These are phyloP conservation scores for Podarcis raffonei DNA, from an alignment of 2,113 vertebrate species.

Conservation along the genomic window DNA sequence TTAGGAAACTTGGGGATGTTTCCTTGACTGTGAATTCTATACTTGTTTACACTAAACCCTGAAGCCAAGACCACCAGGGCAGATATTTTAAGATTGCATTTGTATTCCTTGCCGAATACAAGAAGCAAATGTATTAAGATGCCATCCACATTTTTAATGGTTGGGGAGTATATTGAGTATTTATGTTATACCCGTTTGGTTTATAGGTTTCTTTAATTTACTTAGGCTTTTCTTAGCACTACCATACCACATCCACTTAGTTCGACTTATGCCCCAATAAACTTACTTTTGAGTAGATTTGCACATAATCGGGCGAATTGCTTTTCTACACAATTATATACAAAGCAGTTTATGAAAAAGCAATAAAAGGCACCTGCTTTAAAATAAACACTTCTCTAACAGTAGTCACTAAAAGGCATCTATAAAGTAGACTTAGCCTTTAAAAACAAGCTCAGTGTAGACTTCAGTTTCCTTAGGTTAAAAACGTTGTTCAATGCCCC, in stretches of 20 bases:
- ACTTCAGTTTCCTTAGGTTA: too few relatives aligned
- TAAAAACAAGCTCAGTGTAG: too few relatives aligned
- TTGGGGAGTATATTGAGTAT: background rate
- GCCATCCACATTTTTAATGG: background rate
- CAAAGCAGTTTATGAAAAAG: background rate
- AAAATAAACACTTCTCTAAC: background rate
- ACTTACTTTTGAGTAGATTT: background rate
- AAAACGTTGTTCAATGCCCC: background rate
- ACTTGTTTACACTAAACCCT: conserved; percentile 1
- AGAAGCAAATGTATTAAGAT: background rate
- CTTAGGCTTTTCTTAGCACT: background rate
- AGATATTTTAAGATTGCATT: background rate
- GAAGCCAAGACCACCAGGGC: background rate
- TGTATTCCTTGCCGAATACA: background rate
- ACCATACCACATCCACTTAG: background rate
- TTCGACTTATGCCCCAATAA: background rate
- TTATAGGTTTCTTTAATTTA: background rate
- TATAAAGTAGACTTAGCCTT: too few relatives aligned
- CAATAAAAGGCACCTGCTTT: background rate
- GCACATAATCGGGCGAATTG: background rate
- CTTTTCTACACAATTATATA: background rate
- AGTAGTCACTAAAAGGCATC: too few relatives aligned
- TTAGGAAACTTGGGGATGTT: background rate
- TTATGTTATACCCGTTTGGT: background rate
- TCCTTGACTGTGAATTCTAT: background rate